Percentiles rank a stretch among this genome's conserved stretches.
phyloP scores from a whole-genome alignment of 1,140 invertebrate species.

The Tetranychus urticae region DNA sequence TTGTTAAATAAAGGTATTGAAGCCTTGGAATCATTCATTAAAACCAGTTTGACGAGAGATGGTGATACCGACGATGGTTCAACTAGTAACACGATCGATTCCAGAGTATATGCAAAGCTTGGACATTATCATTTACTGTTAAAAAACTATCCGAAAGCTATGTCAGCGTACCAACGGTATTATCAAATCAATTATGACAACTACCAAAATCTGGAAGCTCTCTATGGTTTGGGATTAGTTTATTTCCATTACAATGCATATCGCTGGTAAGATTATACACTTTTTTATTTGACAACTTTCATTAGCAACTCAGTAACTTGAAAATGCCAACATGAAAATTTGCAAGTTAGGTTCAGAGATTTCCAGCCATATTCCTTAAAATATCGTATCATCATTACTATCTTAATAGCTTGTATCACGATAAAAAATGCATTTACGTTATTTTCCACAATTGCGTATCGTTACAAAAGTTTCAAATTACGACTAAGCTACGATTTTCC shows the following conservation, averaged over 20 bases:
- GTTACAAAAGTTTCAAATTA: too few species aligned
- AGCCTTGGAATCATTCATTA: neutral
- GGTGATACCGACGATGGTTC: too few species aligned
- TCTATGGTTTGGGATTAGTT: slow-evolving; percentile 76
- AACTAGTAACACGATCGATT: slow-evolving; percentile 42
- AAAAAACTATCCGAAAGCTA: slow-evolving; percentile 63
- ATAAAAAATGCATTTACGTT: too few species aligned
- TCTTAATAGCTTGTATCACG: too few species aligned
- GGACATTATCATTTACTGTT: slow-evolving; percentile 76
- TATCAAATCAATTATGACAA: slow-evolving; percentile 37
- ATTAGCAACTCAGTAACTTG: too few species aligned
- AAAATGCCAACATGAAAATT: too few species aligned
- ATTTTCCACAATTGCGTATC: too few species aligned
- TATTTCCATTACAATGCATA: slow-evolving; percentile 89
- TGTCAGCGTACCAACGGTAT: slow-evolving; percentile 84
- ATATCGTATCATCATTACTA: too few species aligned
- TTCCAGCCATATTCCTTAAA: too few species aligned
- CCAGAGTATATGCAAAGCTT: slow-evolving; percentile 71
- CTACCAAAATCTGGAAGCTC: slow-evolving; percentile 44
- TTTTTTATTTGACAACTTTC: too few species aligned
- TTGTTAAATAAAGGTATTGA: neutral
- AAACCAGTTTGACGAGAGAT: neutral
- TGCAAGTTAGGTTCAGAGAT: too few species aligned
- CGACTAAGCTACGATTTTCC: too few species aligned
- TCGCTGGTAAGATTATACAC: slow-evolving; percentile 49